Conservation (phyloP, 2,797 vertebrate genomes). For the Chelmon rostratus region DNA sequence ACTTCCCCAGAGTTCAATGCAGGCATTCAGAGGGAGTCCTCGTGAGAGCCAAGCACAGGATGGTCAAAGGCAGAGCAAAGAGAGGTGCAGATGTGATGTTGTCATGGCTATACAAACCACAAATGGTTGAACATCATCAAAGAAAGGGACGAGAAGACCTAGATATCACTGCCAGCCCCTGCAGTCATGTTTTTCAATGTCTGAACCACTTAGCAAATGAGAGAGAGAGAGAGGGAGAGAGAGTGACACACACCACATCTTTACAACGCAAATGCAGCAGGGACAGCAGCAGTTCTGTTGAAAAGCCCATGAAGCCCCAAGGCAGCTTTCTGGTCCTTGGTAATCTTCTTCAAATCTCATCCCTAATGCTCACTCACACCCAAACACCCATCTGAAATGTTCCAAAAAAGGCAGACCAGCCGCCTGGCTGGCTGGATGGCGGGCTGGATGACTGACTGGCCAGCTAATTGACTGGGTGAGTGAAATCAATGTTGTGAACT, state of each 20-base stretch:
- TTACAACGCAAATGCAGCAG: slow-evolving; percentile 65
- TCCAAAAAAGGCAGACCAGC: slow-evolving; percentile 50
- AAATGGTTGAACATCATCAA: slow-evolving; percentile 39
- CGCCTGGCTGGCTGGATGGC: slow-evolving; percentile 47
- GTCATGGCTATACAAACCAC: slow-evolving; percentile 17
- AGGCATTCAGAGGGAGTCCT: slow-evolving; percentile 26
- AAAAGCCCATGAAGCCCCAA: slow-evolving; percentile 66
- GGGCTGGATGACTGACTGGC: slow-evolving; percentile 46
- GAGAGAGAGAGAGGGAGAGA: slow-evolving; percentile 12
- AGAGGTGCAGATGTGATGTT: slow-evolving; percentile 33
- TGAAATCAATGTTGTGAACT: slow-evolving; percentile 77
- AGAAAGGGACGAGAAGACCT: slow-evolving; percentile 53
- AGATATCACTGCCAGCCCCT: slow-evolving; percentile 58
- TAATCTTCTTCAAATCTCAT: slow-evolving; percentile 77
- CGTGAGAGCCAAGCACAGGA: slow-evolving; percentile 26
- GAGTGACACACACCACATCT: slow-evolving; percentile 59
- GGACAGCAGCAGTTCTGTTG: slow-evolving; percentile 52
- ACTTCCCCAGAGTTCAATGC: slow-evolving; percentile 39
- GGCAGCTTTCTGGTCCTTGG: slow-evolving; percentile 66
- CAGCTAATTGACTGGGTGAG: slow-evolving; percentile 69
- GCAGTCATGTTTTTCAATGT: slow-evolving; percentile 71
- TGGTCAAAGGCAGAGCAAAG: slow-evolving; percentile 2
- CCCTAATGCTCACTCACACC: slow-evolving; percentile 78
- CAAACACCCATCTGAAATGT: slow-evolving; percentile 75
- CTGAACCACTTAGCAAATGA: slow-evolving; percentile 67